Evolutionary conservation across 2,113 vertebrate genomes (phyloP).

Genomic region (Chionodraco myersi): DNA sequence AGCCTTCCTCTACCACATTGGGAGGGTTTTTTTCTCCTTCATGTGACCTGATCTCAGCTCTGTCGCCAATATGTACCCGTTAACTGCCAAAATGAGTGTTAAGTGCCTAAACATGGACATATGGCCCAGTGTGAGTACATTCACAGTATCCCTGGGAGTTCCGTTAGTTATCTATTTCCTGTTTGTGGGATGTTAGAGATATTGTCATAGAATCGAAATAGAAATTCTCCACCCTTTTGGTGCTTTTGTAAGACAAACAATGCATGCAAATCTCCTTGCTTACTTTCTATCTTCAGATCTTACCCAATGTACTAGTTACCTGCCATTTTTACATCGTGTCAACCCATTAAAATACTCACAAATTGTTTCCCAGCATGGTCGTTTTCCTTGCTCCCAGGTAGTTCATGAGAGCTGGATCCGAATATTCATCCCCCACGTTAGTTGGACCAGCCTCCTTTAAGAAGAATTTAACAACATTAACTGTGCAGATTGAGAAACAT

Average conservation of each 20-base stretch:
- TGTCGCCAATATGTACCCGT: slow-evolving; percentile 48
- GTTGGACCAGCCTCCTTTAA: slow-evolving; percentile 94
- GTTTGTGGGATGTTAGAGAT: neutral
- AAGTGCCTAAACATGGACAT: slow-evolving; percentile 51
- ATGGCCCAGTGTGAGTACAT: slow-evolving; percentile 7
- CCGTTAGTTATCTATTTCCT: neutral
- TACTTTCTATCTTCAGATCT: neutral
- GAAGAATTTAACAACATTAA: slow-evolving; percentile 18
- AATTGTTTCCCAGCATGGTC: slow-evolving; percentile 92
- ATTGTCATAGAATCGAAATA: slow-evolving; percentile 2
- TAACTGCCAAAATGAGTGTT: slow-evolving; percentile 49
- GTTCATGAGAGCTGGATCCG: slow-evolving; percentile 90
- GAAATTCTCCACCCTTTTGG: neutral
- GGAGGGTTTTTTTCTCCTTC: neutral
- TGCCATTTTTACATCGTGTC: neutral
- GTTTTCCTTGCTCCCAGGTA: slow-evolving; percentile 93
- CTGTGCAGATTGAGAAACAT: neutral
- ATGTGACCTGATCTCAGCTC: slow-evolving; percentile 52
- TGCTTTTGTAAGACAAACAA: neutral
- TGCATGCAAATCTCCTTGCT: neutral
- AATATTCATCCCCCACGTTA: slow-evolving; percentile 93
- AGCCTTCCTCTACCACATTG: slow-evolving; percentile 24
- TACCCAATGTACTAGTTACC: neutral
- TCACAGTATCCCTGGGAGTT: slow-evolving; percentile 30
- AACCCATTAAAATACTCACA: slow-evolving; percentile 85